phyloP scores from a whole-genome alignment of 2,797 vertebrate genomes.

The Carapus acus region DNA sequence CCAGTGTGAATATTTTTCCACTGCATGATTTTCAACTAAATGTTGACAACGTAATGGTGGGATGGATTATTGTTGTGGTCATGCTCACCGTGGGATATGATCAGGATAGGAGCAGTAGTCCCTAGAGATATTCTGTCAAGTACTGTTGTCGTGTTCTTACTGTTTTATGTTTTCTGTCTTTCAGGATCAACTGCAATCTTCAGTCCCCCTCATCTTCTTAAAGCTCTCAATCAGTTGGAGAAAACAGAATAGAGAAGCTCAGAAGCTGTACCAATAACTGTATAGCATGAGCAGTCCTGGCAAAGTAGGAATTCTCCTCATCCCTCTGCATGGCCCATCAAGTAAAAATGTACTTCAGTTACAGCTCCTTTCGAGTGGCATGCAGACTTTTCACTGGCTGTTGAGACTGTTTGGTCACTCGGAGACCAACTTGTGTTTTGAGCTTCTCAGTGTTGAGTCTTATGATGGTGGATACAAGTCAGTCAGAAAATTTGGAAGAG shows the following conservation, averaged over 20 bases:
- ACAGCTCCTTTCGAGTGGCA: neutral
- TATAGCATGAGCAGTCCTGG: too few species aligned
- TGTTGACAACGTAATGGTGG: neutral
- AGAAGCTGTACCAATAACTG: slow-evolving; percentile 2
- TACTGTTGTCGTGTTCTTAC: neutral
- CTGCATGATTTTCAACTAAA: too few species aligned
- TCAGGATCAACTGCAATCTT: slow-evolving; percentile 55
- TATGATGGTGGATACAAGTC: neutral
- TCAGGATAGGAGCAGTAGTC: neutral
- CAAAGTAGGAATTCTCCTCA: neutral
- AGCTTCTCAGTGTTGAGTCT: slow-evolving; percentile 3
- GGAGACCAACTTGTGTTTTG: slow-evolving; percentile 10
- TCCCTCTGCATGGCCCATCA: neutral
- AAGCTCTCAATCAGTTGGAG: slow-evolving; percentile 48
- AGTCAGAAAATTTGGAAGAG: neutral
- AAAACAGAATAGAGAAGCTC: slow-evolving; percentile 33
- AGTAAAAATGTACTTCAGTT: slow-evolving; percentile 7
- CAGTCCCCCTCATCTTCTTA: slow-evolving; percentile 46
- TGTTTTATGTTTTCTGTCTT: slow-evolving; percentile 20
- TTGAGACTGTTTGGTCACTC: neutral
- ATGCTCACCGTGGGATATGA: neutral
- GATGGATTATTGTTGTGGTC: neutral
- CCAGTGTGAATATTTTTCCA: too few species aligned
- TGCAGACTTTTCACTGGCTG: neutral
- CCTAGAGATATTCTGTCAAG: neutral